phyloP scores from a whole-genome alignment of 2,888 invertebrate genomes.

The Myopa tessellatipennis region DNA sequence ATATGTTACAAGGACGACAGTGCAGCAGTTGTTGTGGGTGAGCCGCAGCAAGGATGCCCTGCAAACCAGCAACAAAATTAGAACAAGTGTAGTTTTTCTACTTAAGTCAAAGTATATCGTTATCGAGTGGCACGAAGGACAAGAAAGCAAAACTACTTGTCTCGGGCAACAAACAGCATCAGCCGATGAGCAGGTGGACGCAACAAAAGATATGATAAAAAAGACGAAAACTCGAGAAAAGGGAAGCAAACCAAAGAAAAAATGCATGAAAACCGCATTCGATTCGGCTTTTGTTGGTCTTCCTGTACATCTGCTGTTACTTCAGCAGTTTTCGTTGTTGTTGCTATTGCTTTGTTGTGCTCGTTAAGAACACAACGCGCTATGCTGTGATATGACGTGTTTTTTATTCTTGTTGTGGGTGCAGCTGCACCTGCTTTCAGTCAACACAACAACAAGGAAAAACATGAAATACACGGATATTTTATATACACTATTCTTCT shows the following conservation, averaged over 20 bases:
- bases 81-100: constrained; percentile 6
- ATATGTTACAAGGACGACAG: constrained; percentile 5
- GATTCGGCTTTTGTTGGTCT: background rate
- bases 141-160: background rate
- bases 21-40: constrained; percentile 5
- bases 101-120: background rate
- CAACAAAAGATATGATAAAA: background rate
- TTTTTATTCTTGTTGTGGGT: background rate
- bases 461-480: no score
- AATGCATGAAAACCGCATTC: background rate
- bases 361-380: background rate
- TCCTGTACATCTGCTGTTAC: background rate
- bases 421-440: no score
- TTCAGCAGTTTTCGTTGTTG: background rate
- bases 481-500: no score
- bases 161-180: background rate
- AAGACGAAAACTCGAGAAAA: background rate
- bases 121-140: background rate
- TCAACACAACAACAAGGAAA: no score
- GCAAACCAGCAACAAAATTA: background rate
- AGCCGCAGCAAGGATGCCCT: constrained; percentile 1
- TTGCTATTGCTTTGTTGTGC: constrained; percentile 5
- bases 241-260: no score
- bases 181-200: background rate
- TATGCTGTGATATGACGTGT: background rate